These are phyloP conservation scores for Pemphredon lugubris DNA, from an alignment of 2,888 invertebrate species.

Conservation along the genomic window DNA sequence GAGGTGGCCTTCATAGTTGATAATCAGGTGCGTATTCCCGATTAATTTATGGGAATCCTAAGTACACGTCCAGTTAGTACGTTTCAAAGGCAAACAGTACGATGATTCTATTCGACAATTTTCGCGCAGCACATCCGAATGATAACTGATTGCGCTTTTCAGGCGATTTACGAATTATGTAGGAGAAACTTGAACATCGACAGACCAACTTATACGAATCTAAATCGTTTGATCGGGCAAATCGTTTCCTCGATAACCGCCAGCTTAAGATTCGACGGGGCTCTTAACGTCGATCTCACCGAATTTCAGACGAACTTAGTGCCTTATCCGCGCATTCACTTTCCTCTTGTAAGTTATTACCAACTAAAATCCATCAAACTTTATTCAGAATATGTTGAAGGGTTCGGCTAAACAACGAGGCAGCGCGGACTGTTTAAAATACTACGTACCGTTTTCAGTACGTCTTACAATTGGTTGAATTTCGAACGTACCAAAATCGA, in stretches of 20 bases:
- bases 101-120: too few species aligned
- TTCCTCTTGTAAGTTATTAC: conserved; percentile 82
- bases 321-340: conserved; percentile 96
- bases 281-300: conserved; percentile 85
- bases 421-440: too few species aligned
- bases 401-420: too few species aligned
- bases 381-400: too few species aligned
- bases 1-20: conserved; percentile 78
- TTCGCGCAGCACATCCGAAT: too few species aligned
- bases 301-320: conserved; percentile 87
- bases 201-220: conserved; percentile 86
- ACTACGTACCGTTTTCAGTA: too few species aligned
- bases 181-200: conserved; percentile 83
- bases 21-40: conserved; percentile 68
- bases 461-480: too few species aligned
- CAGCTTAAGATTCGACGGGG: conserved; percentile 93
- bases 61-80: too few species aligned
- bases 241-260: conserved; percentile 94
- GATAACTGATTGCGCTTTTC: not conserved
- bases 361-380: not conserved
- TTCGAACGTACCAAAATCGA: too few species aligned
- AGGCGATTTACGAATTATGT: conserved; percentile 80
- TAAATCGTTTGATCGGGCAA: conserved; percentile 88
- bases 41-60: not conserved
- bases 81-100: too few species aligned